Base-by-base conservation (phyloP, 1,140 invertebrate species). In the Dendrolimus punctatus region DNA sequence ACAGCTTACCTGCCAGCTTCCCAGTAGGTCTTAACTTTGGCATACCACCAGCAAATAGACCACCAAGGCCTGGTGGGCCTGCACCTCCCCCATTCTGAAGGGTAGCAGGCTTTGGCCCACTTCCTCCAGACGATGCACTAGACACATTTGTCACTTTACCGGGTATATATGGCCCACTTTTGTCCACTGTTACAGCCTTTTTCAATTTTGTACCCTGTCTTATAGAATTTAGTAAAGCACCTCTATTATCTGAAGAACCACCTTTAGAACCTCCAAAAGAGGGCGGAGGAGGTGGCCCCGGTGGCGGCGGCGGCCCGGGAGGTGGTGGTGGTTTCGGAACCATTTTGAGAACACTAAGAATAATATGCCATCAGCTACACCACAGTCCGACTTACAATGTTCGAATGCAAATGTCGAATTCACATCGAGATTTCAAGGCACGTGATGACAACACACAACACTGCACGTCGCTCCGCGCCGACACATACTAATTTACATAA, bases 151-250 rank as follows among this genome's bases (percentile, higher is more conserved):
- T 60, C 49, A 69, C 68, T 80, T 89, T 88, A 88, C 94, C 94
- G 60, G 90, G 80, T 57, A 96, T 82, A 51, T 91, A 71, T 2
- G 96, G 96, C 43, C 90, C 92, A 89, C 95, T 97, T 83, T 95
- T 94, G 76, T 98, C 96, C 70, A 95, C 93, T 6, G 96, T 97
- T 2, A 93, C 91, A 54, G 95, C 91, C 85, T 97, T 97, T 78
- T 95, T 97, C 56, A 98, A 87, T 56, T 90, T 89, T 51, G 92
- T 89, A 46, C 96, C 96, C 78, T 92, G 90, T 63, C 94, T 91
- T 68, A 98, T 98, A 46, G 95, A 95, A 62, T 91, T 91, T 37
- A 98, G 87, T 49, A 98, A 88, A 55, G 89, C 89, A 66, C 93
- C 88, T 42, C 90, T 89, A 60, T 92, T 90, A 8, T 90, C 89